phyloP scores from a whole-genome alignment of 2,113 vertebrate genomes.

The pig (Sus scrofa) region DNA sequence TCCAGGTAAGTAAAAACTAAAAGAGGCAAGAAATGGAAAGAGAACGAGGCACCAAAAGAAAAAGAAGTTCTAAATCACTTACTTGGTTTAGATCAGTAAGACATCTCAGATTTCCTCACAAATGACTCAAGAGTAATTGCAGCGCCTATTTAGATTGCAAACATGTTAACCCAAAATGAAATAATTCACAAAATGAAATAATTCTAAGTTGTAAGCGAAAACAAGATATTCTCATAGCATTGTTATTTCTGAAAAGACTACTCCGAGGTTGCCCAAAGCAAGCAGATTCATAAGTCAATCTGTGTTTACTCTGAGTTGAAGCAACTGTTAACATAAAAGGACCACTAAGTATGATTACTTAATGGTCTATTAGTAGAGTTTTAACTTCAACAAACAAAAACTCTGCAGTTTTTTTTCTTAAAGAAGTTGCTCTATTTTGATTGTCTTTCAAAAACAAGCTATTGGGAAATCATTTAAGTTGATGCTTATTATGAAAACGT shows the following conservation, averaged over 20 bases:
- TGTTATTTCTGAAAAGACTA: conserved; percentile 80
- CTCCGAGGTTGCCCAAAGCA: conserved; percentile 74
- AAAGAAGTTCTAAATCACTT: conserved; percentile 68
- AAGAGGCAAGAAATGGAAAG: conserved; percentile 66
- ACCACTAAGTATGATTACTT: conserved; percentile 72
- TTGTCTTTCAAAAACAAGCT: conserved; percentile 78
- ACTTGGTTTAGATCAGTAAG: conserved; percentile 69
- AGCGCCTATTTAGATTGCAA: conserved; percentile 58
- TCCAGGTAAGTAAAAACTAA: conserved; percentile 50
- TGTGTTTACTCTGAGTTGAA: conserved; percentile 75
- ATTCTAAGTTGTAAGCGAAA: conserved; percentile 71
- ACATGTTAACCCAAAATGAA: conserved; percentile 74
- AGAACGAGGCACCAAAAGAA: conserved; percentile 55
- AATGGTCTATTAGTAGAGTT: conserved; percentile 66
- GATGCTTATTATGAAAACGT: conserved; percentile 72
- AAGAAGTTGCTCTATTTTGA: conserved; percentile 58
- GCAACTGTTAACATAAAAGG: conserved; percentile 71
- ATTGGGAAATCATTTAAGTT: conserved; percentile 78
- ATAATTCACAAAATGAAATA: conserved; percentile 73
- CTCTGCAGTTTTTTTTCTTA: conserved; percentile 26
- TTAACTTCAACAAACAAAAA: conserved; percentile 72
- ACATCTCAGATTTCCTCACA: conserved; percentile 77
- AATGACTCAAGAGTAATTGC: conserved; percentile 71
- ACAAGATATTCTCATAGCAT: conserved; percentile 52
- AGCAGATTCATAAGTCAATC: conserved; percentile 63